A percentile compares a stretch with the other conserved stretches of the same genome.
These are phyloP conservation scores for Laspeyria flexula DNA, from an alignment of 2,888 invertebrate genomes.

Conservation along the genomic window DNA sequence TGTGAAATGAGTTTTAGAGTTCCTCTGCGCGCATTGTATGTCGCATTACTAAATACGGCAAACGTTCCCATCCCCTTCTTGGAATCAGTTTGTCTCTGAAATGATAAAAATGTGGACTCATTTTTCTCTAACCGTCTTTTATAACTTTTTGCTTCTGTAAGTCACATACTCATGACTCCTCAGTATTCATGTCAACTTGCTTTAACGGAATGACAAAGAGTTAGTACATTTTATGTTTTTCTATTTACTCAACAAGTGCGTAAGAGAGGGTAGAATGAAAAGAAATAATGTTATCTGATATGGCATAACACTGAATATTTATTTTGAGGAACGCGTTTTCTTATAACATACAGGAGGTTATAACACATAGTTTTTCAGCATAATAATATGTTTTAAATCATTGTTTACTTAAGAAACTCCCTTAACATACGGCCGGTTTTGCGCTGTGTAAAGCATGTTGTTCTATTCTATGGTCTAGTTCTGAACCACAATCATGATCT, in stretches of 20 bases:
- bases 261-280: neutral
- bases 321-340: neutral
- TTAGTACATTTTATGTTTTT: conserved; percentile 7
- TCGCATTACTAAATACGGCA: too few species aligned
- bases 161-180: conserved; percentile 16
- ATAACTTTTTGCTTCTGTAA: conserved; percentile 10
- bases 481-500: too few species aligned
- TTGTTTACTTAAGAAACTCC: too few species aligned
- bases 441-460: too few species aligned
- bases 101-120: conserved; percentile 4
- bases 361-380: too few species aligned
- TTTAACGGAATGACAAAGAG: conserved; percentile 15
- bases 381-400: too few species aligned
- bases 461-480: too few species aligned
- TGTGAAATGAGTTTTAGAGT: too few species aligned
- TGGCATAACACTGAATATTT: neutral
- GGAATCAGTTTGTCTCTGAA: too few species aligned
- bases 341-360: neutral
- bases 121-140: conserved; percentile 13
- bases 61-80: too few species aligned
- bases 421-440: too few species aligned
- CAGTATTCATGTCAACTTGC: conserved; percentile 13
- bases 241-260: conserved; percentile 4
- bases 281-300: neutral
- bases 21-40: too few species aligned